Percentiles rank a stretch among this genome's conserved stretches.
Conservation (phyloP, 2,888 invertebrate genomes). For the Acanthococcus lagerstroemiae region DNA sequence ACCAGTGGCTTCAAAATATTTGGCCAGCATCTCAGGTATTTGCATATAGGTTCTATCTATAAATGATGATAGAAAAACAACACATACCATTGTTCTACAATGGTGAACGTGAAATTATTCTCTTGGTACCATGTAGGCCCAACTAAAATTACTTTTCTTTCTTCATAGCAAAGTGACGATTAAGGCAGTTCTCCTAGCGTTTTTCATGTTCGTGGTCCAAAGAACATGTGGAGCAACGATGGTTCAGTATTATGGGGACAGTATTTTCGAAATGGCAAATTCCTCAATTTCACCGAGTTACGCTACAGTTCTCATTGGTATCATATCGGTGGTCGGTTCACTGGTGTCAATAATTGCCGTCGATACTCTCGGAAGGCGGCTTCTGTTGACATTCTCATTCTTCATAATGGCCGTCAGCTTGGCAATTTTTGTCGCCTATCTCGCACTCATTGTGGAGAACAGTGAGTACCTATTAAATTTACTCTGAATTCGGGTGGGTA, state of each 20-base stretch:
- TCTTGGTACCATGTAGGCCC: no score
- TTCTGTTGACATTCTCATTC: conserved; percentile 43
- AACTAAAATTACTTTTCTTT: neutral
- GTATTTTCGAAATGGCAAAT: conserved; percentile 38
- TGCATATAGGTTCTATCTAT: neutral
- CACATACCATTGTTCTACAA: neutral
- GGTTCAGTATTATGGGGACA: conserved; percentile 39
- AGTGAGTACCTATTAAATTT: neutral
- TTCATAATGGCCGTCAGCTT: conserved; percentile 39
- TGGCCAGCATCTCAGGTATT: no score
- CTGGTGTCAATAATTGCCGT: conserved; percentile 37
- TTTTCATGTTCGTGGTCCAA: conserved; percentile 37
- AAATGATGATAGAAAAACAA: neutral
- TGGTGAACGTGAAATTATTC: neutral
- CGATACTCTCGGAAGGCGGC: conserved; percentile 41
- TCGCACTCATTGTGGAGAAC: conserved; percentile 32
- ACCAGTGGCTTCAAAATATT: neutral
- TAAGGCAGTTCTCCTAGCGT: conserved; percentile 20
- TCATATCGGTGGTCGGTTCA: conserved; percentile 38
- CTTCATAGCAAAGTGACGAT: conserved; percentile 15
- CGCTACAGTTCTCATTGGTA: conserved; percentile 43
- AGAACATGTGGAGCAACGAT: conserved; percentile 41
- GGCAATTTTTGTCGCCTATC: conserved; percentile 39
- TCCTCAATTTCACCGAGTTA: conserved; percentile 36
- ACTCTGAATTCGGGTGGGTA: no score